These are phyloP conservation scores for Colinus virginianus DNA, from an alignment of 2,113 vertebrate genomes.

Conservation along the genomic window DNA sequence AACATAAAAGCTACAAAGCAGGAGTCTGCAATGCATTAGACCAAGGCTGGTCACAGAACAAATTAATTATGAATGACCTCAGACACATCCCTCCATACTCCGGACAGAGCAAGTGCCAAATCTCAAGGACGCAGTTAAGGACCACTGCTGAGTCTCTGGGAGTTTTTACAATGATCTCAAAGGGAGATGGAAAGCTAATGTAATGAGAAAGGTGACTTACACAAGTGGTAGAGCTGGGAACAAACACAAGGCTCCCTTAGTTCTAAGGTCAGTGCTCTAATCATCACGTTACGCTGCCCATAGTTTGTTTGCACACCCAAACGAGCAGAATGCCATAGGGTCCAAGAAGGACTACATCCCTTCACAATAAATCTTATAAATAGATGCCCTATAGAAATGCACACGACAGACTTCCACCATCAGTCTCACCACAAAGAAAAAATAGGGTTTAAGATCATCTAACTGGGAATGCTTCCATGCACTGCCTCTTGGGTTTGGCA, in stretches of 20 bases:
- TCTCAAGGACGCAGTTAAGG: neutral
- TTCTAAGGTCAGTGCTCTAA: neutral
- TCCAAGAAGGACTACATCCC: neutral
- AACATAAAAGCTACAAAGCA: neutral
- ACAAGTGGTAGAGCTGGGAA: neutral
- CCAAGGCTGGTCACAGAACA: neutral
- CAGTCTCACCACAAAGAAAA: neutral
- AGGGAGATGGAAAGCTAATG: neutral
- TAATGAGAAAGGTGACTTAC: neutral
- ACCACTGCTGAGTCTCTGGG: neutral
- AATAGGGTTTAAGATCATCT: neutral
- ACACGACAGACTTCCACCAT: neutral
- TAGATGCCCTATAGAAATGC: accelerated
- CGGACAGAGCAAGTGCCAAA: neutral
- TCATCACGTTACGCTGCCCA: neutral
- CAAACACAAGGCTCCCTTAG: accelerated
- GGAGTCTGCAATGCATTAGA: neutral
- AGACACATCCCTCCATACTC: accelerated
- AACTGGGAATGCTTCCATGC: neutral
- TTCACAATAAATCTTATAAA: neutral
- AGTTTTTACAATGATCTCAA: neutral
- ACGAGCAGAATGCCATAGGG: neutral
- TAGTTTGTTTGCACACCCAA: accelerated
- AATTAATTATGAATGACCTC: neutral
- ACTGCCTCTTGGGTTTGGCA: neutral